Conservation (phyloP, 2,113 vertebrate species). For the Halcyon malimbica region DNA sequence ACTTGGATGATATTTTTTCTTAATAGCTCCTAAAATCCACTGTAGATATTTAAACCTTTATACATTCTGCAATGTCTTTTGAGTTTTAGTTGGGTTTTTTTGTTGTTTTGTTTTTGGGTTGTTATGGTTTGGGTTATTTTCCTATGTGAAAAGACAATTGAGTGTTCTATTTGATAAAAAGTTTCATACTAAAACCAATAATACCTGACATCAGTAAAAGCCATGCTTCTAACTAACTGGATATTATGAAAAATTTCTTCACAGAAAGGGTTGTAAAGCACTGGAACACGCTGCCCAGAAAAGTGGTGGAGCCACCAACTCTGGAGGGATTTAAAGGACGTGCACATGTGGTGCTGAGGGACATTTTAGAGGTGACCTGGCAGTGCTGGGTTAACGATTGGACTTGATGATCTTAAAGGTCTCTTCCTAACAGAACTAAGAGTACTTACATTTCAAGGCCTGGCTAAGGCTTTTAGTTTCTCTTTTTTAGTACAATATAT, state of each 20-base stretch:
- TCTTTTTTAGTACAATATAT: background rate
- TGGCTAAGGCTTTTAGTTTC: background rate
- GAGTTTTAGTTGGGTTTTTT: background rate
- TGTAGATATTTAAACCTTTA: background rate
- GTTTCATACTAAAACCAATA: background rate
- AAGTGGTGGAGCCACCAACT: too few species aligned
- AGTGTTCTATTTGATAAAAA: background rate
- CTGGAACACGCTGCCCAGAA: too few species aligned
- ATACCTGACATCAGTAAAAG: background rate
- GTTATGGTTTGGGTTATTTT: background rate
- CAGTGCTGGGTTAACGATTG: too few species aligned
- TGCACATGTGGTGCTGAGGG: too few species aligned
- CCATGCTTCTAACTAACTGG: background rate
- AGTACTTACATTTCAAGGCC: constrained; percentile 1
- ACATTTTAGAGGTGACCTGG: too few species aligned
- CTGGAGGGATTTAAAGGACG: too few species aligned
- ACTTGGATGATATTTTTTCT: background rate
- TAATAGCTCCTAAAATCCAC: background rate
- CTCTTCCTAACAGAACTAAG: background rate
- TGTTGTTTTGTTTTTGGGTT: background rate
- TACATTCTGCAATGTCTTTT: background rate
- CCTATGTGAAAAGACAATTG: background rate
- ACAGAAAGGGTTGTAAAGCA: too few species aligned
- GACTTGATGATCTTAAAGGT: too few species aligned
- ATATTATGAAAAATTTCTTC: too few species aligned